Evolutionary conservation across 2,797 vertebrate genomes (phyloP), one percentile per base, ranked within the genome.

Genomic region (Bradypodion ventrale): DNA sequence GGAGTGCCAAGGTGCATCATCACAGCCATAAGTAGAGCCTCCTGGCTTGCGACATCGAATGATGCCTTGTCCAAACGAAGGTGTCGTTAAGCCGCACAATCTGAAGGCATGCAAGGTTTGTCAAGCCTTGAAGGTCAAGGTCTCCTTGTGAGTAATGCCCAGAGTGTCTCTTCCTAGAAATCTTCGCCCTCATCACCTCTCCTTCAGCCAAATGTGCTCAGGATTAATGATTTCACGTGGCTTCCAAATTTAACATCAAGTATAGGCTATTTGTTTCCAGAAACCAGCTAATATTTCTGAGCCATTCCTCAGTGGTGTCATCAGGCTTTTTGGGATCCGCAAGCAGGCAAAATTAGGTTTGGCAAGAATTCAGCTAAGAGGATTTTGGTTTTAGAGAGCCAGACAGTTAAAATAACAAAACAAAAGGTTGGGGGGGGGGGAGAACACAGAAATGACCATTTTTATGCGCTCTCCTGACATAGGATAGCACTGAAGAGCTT

Each of bases 281-380:
- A 85, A 78, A 35, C 13, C 65, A 80, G 80, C 70, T 90, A 85
- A 2, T 81, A 73, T 85, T 85, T 35, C 80, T 19, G 0, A 1
- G 3, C 35, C 46, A 0, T 75, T 66, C 63, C 81, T 78, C 40
- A n/a, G 49, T 72, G 37, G 0, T 1, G 13, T 1, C 78, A 7
- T 1, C 86, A 70, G 80, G 69, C 75, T 46, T 49, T 49, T 86
- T 25, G 86, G 91, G 88, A 83, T 7, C 62, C 72, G 89, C 91
- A 56, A 86, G 66, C 89, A 91, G 82, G 60, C 82, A 88, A 16
- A 75, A 69, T 79, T 83, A 7, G 74, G 42, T 73, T 80, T 89
- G 84, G 52, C 80, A 69, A 1, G 6, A 86, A 68, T n/a, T 80
- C 83, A 68, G 8, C 40, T 40, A 87, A n/a, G 92, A 91, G 27